Evolutionary conservation across 1,140 invertebrate species (phyloP), one percentile per base, ranked within the genome.

Genomic region (Hypothenemus hampei): DNA sequence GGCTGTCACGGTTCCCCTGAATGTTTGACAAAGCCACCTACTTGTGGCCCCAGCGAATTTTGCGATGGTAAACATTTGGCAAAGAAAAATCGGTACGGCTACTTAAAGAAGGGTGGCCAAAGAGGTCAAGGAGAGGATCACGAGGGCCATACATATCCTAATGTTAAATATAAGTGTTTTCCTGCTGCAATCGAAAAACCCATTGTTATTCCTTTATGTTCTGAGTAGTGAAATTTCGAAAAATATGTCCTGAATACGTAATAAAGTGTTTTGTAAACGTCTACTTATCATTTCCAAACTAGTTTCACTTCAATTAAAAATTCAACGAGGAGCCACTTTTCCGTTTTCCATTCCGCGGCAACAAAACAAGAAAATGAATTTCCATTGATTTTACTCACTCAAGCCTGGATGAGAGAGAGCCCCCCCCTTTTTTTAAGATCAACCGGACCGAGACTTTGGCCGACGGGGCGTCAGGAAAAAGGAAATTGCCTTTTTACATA

Each of bases 1-100:
- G 77, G 80, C 31, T 89, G 85, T 62, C 79, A 81, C 57, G 84
- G 84, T 24, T 75, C 80, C 35, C 82, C 84, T 0, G 76, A 80
- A 15, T 87, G 85, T 59, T 69, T 65, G 0, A 69, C 62, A 0
- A 59, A 57, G 23, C 68, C 69, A 4, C 69, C 68, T 0, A 70
- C 64, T 15, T 70, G 67, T 56, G 57, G 61, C 10, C 67, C 67
- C 5, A 69, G 65, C 46, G 57, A 62, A 39, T 70, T 66, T 48
- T 60, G 60, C 24, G 50, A 66, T 37, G 65, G 60, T 4, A 65
- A 65, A 48, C 68, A 70, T 60, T 53, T 69, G 26, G 51, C 40
- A 18, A 63, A 63, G 47, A 56, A 48, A 5, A 65, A 64, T 35
- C 29, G 37, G 18, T 40, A 55, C 31, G 24, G 15, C 31, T 33